Evolutionary conservation across 1,140 invertebrate species (phyloP).

Genomic region (Caerostris darwini): DNA sequence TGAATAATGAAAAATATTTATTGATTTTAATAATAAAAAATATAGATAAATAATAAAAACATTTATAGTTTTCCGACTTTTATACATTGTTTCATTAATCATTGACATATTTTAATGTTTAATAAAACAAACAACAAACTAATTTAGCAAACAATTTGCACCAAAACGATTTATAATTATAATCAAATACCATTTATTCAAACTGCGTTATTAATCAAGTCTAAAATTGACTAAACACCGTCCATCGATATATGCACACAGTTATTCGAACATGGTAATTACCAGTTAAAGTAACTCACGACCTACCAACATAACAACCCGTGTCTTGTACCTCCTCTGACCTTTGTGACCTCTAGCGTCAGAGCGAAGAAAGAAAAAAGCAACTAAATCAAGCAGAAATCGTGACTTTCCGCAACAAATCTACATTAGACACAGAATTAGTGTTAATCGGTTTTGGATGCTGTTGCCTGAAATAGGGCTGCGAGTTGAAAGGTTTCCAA

Average conservation of each 20-base stretch:
- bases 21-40: too few relatives aligned
- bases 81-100: too few relatives aligned
- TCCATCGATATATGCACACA: background rate
- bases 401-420: constrained; percentile 21
- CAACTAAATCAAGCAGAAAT: background rate
- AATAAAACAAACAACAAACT: too few relatives aligned
- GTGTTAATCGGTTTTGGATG: constrained; percentile 12
- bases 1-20: too few relatives aligned
- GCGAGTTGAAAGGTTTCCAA: constrained; percentile 20
- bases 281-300: background rate
- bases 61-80: too few relatives aligned
- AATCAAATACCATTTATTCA: background rate
- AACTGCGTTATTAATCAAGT: background rate
- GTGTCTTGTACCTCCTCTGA: background rate
- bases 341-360: background rate
- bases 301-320: background rate
- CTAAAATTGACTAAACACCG: background rate
- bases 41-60: too few relatives aligned
- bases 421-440: background rate
- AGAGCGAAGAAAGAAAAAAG: background rate
- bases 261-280: background rate
- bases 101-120: too few relatives aligned
- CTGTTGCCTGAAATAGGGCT: constrained; percentile 6
- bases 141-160: too few relatives aligned
- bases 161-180: too few relatives aligned